These are phyloP conservation scores for Silurus lanzhouensis DNA, from an alignment of 2,797 vertebrate genomes.

Conservation along the genomic window DNA sequence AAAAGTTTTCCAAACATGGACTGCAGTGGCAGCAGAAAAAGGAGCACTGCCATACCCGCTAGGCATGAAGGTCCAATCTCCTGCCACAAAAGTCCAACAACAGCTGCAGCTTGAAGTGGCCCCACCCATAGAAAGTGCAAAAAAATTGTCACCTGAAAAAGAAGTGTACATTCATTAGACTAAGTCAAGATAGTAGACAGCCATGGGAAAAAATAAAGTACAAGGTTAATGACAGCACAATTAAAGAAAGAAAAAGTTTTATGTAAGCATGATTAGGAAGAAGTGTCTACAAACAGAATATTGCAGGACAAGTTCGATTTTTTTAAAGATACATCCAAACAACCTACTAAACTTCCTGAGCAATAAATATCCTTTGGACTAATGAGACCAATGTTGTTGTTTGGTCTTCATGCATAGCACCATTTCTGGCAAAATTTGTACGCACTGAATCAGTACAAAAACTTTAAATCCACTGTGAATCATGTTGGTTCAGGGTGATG, in stretches of 20 bases:
- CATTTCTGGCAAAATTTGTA: not conserved
- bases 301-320: not conserved
- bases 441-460: not conserved
- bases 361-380: too few species aligned
- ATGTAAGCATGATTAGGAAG: not conserved
- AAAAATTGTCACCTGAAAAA: constrained; percentile 85
- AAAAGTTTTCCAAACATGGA: constrained; percentile 87
- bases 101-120: constrained; percentile 84
- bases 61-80: constrained; percentile 91
- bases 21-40: constrained; percentile 88
- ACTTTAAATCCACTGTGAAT: not conserved
- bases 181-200: too few species aligned
- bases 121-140: constrained; percentile 92
- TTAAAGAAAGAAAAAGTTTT: not conserved
- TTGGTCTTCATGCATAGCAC: too few species aligned
- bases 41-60: constrained; percentile 85
- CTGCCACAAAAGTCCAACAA: constrained; percentile 85
- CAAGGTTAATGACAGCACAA: not conserved
- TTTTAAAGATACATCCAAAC: too few species aligned
- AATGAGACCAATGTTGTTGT: too few species aligned
- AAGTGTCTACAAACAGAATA: not conserved
- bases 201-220: not conserved
- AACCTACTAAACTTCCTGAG: too few species aligned
- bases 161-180: not conserved
- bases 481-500: not conserved